These are phyloP conservation scores for Acromyrmex echinatior DNA, from an alignment of 1,140 invertebrate species.

Conservation along the genomic window DNA sequence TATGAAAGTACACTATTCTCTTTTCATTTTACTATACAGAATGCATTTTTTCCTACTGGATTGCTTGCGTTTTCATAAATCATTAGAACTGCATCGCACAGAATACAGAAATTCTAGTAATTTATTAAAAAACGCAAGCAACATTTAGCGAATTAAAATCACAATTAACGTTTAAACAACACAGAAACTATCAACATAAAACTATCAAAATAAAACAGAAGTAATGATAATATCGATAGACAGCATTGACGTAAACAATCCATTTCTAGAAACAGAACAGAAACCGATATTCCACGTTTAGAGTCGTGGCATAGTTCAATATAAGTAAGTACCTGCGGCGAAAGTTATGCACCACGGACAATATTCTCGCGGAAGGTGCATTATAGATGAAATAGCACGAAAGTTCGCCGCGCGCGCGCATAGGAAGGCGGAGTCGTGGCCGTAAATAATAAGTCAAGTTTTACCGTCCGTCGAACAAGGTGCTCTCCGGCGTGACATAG, in stretches of 20 bases:
- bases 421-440: background rate
- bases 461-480: conserved; percentile 38
- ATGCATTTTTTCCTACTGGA: too few relatives aligned
- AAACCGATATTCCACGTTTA: conserved; percentile 19
- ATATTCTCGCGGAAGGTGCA: conserved; percentile 37
- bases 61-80: too few relatives aligned
- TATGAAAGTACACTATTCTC: background rate
- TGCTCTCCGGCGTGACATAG: conserved; percentile 50
- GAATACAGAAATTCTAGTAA: too few relatives aligned
- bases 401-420: conserved; percentile 28
- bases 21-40: too few relatives aligned
- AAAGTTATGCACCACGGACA: conserved; percentile 49
- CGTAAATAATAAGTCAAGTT: conserved; percentile 55
- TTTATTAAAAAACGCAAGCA: too few relatives aligned
- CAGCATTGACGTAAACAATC: background rate
- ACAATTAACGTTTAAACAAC: background rate
- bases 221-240: background rate
- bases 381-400: conserved; percentile 51
- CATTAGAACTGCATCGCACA: too few relatives aligned
- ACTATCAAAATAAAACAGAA: background rate
- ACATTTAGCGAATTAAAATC: background rate
- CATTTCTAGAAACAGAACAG: background rate
- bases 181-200: background rate
- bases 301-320: background rate
- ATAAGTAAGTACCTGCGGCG: background rate